Conservation (phyloP, 1,140 invertebrate genomes). For the Nixonia krombeini region DNA sequence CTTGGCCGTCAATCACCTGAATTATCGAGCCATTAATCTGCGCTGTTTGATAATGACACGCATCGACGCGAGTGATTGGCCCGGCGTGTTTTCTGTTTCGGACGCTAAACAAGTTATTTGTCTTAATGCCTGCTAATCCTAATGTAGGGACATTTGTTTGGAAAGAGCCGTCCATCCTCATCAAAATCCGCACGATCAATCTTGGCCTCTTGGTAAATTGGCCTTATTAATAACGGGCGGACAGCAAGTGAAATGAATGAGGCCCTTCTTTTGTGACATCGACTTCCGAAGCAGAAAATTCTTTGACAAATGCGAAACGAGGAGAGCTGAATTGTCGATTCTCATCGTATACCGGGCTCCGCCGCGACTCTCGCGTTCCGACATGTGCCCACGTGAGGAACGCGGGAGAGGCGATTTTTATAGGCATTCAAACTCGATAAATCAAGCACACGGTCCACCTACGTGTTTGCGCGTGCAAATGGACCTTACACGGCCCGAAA, state of each 20-base stretch:
- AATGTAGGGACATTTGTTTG: slow-evolving; percentile 3
- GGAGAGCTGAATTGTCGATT: slow-evolving; percentile 29
- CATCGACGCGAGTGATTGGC: no score
- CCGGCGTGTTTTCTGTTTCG: no score
- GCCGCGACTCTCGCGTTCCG: neutral
- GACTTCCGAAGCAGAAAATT: slow-evolving; percentile 22
- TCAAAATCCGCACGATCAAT: slow-evolving; percentile 39
- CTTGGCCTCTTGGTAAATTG: slow-evolving; percentile 26
- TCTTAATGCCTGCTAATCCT: neutral
- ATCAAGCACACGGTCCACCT: slow-evolving; percentile 31
- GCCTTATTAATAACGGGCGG: slow-evolving; percentile 35
- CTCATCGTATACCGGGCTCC: slow-evolving; percentile 17
- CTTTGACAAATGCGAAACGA: slow-evolving; percentile 35
- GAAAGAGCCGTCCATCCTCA: slow-evolving; percentile 5
- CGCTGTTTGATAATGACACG: no score
- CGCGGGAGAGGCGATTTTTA: slow-evolving; percentile 27
- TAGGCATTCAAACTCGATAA: slow-evolving; percentile 28
- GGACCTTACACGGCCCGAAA: slow-evolving; percentile 17
- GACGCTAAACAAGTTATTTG: slow-evolving; percentile 2
- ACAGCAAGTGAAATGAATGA: neutral
- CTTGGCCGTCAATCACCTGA: no score
- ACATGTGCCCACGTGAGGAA: slow-evolving; percentile 4
- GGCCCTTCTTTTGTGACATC: slow-evolving; percentile 9
- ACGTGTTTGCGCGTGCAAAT: slow-evolving; percentile 32
- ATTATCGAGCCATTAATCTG: no score